phyloP scores from a whole-genome alignment of 2,888 invertebrate genomes.

The Gastracanthus pulcherrimus region DNA sequence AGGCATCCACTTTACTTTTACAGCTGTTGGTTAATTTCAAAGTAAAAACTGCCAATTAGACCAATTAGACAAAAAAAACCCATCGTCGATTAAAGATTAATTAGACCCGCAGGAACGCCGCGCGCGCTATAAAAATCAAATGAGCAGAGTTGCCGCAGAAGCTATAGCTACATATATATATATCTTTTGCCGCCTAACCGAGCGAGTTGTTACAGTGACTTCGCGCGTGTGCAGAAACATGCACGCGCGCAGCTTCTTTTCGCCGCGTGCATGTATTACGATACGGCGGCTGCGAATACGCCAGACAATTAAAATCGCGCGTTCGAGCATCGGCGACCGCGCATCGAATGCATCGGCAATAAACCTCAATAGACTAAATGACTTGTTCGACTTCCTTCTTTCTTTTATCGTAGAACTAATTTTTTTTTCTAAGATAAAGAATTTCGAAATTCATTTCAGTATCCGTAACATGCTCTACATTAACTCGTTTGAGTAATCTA shows the following conservation, averaged over 20 bases:
- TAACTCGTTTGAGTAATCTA: too few relatives aligned
- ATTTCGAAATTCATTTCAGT: too few relatives aligned
- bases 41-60: slow-evolving; percentile 44
- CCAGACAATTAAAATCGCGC: slow-evolving; percentile 24
- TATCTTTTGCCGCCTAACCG: too few relatives aligned
- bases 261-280: too few relatives aligned
- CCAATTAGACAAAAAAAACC: slow-evolving; percentile 34
- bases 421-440: too few relatives aligned
- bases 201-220: neutral
- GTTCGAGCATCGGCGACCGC: neutral
- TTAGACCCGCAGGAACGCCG: neutral
- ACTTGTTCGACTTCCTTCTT: neutral
- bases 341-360: slow-evolving; percentile 4
- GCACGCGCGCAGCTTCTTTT: neutral
- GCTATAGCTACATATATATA: too few relatives aligned
- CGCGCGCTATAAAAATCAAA: slow-evolving; percentile 36
- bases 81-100: slow-evolving; percentile 44
- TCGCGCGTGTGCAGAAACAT: neutral
- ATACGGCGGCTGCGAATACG: too few relatives aligned
- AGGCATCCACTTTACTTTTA: neutral
- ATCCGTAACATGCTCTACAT: too few relatives aligned
- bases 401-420: too few relatives aligned
- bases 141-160: too few relatives aligned
- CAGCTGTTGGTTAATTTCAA: slow-evolving; percentile 20
- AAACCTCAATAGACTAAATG: slow-evolving; percentile 24